Percentiles rank a stretch among this genome's conserved stretches.
phyloP scores from a whole-genome alignment of 2,113 vertebrate genomes.

The Pyrgilauda ruficollis region DNA sequence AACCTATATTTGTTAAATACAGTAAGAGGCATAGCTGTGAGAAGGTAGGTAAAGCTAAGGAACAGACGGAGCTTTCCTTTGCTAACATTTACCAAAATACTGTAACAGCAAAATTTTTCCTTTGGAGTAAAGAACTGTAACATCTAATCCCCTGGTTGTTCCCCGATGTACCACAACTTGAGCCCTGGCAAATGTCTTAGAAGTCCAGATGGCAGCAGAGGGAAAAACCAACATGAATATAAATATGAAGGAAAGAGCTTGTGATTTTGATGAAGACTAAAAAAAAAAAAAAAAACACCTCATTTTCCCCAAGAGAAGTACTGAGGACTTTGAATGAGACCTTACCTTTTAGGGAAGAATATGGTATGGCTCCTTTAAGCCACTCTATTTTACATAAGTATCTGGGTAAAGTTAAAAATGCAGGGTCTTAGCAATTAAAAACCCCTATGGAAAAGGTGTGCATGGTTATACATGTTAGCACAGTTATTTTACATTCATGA shows the following conservation, averaged over 20 bases:
- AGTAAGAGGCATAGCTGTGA: background rate
- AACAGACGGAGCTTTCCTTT: background rate
- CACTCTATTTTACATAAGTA: background rate
- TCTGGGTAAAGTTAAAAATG: background rate
- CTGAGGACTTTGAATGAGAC: background rate
- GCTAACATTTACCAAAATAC: background rate
- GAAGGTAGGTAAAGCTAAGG: background rate
- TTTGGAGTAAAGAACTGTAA: background rate
- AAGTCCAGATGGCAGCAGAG: background rate
- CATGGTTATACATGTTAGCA: background rate
- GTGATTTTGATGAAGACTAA: background rate
- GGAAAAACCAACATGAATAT: background rate
- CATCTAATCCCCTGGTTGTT: background rate
- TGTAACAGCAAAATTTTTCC: background rate
- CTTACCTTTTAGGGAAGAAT: background rate
- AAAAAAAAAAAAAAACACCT: background rate
- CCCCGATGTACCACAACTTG: background rate
- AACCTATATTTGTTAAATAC: background rate
- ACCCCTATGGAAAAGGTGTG: background rate
- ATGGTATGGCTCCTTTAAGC: background rate
- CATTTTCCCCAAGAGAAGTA: background rate
- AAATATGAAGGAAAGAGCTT: background rate
- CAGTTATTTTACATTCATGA: background rate
- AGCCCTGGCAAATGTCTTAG: background rate
- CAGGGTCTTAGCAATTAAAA: background rate